A percentile compares a stretch with the other conserved stretches of the same genome.
These are phyloP conservation scores for Suricata suricatta DNA, from an alignment of 2,113 vertebrate genomes.

Conservation along the genomic window DNA sequence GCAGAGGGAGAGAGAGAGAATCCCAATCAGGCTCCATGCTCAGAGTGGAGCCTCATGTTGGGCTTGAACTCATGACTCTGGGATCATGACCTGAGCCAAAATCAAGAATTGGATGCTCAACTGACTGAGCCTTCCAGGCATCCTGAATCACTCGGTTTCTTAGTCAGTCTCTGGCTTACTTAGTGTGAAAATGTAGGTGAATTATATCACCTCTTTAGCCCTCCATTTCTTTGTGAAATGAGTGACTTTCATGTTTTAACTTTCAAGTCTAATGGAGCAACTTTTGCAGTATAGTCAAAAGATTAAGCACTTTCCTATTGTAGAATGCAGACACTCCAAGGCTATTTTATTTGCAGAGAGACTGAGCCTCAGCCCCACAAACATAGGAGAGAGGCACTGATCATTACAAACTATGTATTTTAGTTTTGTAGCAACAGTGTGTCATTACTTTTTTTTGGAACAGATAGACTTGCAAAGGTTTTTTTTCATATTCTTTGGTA, in stretches of 20 bases:
- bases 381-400: not conserved
- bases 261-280: not conserved
- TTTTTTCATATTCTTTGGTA: not conserved
- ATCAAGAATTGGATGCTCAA: too few relatives aligned
- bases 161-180: not conserved
- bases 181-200: not conserved
- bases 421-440: not conserved
- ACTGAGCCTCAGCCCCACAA: not conserved
- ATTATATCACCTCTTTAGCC: not conserved
- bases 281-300: not conserved
- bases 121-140: too few relatives aligned
- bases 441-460: not conserved
- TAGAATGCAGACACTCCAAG: not conserved
- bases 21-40: too few relatives aligned
- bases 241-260: not conserved
- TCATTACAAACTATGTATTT: not conserved
- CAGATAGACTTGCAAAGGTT: not conserved
- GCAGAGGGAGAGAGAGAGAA: too few relatives aligned
- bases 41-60: too few relatives aligned
- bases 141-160: not conserved
- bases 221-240: not conserved
- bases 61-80: too few relatives aligned
- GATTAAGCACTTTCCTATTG: not conserved
- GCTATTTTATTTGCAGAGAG: not conserved
- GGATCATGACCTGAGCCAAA: too few relatives aligned